Evolutionary conservation across 2,113 vertebrate genomes (phyloP).

Genomic region (cattle (Bos taurus)): DNA sequence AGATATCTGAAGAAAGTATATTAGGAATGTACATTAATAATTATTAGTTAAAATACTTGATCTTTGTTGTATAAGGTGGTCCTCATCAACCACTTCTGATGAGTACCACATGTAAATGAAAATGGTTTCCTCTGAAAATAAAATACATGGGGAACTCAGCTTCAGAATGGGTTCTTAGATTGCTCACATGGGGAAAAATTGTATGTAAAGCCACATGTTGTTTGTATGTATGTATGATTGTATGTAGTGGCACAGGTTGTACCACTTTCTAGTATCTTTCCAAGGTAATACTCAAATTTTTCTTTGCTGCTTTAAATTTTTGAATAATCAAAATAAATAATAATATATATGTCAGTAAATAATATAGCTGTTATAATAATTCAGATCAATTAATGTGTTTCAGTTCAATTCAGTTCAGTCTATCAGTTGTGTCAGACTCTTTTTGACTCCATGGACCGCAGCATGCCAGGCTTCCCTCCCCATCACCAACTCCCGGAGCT

Average conservation of each 20-base stretch:
- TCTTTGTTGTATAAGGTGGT: neutral
- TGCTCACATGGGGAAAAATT: neutral
- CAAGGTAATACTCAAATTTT: neutral
- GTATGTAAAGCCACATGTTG: neutral
- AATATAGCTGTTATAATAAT: neutral
- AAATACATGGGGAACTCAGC: neutral
- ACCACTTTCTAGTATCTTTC: neutral
- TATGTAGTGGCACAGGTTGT: neutral
- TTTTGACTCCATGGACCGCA: neutral
- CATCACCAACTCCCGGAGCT: neutral
- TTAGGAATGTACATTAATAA: neutral
- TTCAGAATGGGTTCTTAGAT: neutral
- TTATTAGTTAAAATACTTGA: neutral
- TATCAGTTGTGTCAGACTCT: neutral
- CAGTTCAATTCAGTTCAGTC: neutral
- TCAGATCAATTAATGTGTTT: neutral
- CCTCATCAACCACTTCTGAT: neutral
- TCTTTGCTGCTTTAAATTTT: neutral
- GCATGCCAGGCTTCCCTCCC: neutral
- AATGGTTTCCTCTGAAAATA: neutral
- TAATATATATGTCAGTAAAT: neutral
- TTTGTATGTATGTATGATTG: neutral
- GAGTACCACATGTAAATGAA: neutral
- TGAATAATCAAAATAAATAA: neutral
- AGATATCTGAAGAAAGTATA: neutral